phyloP scores from a whole-genome alignment of 2,888 invertebrate genomes.

The Idaea biselata region DNA sequence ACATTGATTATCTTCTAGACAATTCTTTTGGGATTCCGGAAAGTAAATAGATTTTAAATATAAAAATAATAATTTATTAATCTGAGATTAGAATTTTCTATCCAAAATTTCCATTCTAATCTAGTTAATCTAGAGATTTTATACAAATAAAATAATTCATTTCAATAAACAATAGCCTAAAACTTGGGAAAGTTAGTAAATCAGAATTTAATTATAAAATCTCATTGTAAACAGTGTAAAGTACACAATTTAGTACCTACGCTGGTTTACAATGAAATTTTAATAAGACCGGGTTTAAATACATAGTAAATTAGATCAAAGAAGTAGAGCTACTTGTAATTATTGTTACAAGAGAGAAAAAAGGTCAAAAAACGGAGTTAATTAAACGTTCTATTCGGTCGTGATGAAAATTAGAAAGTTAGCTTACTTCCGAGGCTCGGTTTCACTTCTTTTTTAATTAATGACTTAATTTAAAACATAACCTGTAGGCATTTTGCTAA shows the following conservation, averaged over 20 bases:
- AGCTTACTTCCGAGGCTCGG: slow-evolving; percentile 31
- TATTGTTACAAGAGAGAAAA: slow-evolving; percentile 40
- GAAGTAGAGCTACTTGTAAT: slow-evolving; percentile 46
- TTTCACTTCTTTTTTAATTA: slow-evolving; percentile 45
- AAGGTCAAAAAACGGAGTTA: slow-evolving; percentile 40
- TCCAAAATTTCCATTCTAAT: background rate
- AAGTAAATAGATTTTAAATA: no score
- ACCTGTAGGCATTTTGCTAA: slow-evolving; percentile 29
- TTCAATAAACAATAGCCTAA: background rate
- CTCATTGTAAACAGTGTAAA: background rate
- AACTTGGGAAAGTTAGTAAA: background rate
- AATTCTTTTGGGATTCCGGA: background rate
- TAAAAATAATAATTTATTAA: background rate
- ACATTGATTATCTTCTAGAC: no score
- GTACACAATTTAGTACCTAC: slow-evolving; percentile 5
- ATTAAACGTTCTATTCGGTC: slow-evolving; percentile 47
- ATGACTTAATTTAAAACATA: slow-evolving; percentile 45
- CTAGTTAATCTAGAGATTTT: slow-evolving; percentile 9
- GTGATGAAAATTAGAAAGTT: slow-evolving; percentile 48
- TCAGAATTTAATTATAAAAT: background rate
- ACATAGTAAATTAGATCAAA: slow-evolving; percentile 49
- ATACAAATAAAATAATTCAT: background rate
- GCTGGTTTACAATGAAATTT: slow-evolving; percentile 9
- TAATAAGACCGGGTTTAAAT: slow-evolving; percentile 33
- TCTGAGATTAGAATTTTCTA: background rate